A percentile compares a stretch with the other conserved stretches of the same genome.
Conservation (phyloP, 1,140 invertebrate species). For the Formica exsecta region DNA sequence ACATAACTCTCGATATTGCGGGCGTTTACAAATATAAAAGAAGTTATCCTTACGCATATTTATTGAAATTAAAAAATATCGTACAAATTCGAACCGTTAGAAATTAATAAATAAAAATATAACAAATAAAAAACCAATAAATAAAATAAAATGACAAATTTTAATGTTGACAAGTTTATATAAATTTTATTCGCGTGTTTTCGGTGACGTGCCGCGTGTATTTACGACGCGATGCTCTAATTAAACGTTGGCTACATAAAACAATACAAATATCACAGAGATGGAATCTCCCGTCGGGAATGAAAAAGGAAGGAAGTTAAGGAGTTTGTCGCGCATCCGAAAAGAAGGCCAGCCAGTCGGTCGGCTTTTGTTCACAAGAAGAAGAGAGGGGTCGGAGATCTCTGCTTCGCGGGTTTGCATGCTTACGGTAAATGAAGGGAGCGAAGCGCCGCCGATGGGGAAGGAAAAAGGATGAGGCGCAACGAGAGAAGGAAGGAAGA, state of each 20-base stretch:
- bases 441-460: constrained; percentile 62
- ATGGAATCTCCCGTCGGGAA: constrained; percentile 48
- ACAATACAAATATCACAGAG: constrained; percentile 43
- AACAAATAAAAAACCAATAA: too few relatives aligned
- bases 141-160: background rate
- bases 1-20: background rate
- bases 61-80: background rate
- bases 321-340: constrained; percentile 28
- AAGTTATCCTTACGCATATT: background rate
- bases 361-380: constrained; percentile 59
- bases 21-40: background rate
- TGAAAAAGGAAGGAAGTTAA: constrained; percentile 40
- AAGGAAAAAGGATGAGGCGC: constrained; percentile 61
- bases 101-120: background rate
- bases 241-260: constrained; percentile 54
- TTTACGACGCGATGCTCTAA: constrained; percentile 50
- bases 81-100: background rate
- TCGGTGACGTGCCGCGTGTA: constrained; percentile 7
- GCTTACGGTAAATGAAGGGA: constrained; percentile 74
- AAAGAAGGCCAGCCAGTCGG: constrained; percentile 60
- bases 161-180: background rate
- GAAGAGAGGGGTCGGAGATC: constrained; percentile 22
- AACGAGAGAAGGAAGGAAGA: constrained; percentile 34
- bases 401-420: constrained; percentile 66
- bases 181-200: background rate